phyloP scores from a whole-genome alignment of 2,113 vertebrate species.

The Reinhardtius hippoglossoides region DNA sequence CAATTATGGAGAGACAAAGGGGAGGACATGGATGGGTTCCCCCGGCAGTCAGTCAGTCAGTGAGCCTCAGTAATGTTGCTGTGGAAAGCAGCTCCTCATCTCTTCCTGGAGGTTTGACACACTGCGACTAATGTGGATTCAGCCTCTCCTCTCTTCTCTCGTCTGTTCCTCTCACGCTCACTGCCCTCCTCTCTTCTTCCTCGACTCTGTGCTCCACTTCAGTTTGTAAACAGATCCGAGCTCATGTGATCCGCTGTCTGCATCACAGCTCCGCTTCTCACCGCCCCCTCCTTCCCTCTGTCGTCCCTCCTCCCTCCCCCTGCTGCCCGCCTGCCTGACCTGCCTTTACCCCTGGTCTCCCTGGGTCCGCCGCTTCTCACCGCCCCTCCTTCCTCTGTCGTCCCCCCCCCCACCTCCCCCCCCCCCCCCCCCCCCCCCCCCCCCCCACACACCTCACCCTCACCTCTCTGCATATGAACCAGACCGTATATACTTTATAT shows the following conservation, averaged over 20 bases:
- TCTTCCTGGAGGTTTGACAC: conserved; percentile 41
- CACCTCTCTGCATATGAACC: too few relatives aligned
- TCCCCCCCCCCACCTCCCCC: too few relatives aligned
- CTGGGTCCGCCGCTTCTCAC: too few relatives aligned
- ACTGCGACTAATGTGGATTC: conserved; percentile 16
- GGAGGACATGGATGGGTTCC: conserved; percentile 63
- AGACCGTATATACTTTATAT: too few relatives aligned
- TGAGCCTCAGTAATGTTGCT: conserved; percentile 37
- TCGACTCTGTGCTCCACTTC: conserved; percentile 66
- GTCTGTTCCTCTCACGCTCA: conserved; percentile 42
- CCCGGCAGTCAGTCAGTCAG: conserved; percentile 32
- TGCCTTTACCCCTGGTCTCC: conserved; percentile 30
- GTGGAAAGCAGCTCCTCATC: conserved; percentile 49
- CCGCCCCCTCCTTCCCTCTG: conserved; percentile 62
- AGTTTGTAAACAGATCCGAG: conserved; percentile 84
- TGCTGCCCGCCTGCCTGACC: conserved; percentile 2
- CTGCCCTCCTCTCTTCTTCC: conserved; percentile 33
- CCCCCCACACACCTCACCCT: too few relatives aligned
- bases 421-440: too few relatives aligned
- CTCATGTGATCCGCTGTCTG: conserved; percentile 83
- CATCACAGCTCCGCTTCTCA: conserved; percentile 78
- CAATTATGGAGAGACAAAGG: conserved; percentile 71
- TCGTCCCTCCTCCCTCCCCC: background rate
- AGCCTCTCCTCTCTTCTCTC: background rate
- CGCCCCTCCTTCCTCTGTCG: too few relatives aligned